These are phyloP conservation scores for Homarus gammarus DNA, from an alignment of 2,888 invertebrate species.

Conservation along the genomic window DNA sequence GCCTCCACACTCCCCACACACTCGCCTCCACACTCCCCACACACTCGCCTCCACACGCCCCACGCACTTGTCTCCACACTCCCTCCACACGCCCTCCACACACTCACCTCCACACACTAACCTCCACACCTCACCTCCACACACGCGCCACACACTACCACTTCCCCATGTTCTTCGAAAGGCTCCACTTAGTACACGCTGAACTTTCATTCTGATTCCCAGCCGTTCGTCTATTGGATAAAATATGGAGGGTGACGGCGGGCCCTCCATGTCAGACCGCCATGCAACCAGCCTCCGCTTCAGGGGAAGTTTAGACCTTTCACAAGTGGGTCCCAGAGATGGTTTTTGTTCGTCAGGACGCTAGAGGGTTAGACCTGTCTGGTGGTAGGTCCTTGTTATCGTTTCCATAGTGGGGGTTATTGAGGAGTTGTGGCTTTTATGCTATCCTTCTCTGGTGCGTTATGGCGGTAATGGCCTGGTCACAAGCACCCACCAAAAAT, in stretches of 20 bases:
- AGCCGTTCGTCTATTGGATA: constrained; percentile 20
- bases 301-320: neutral
- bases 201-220: constrained; percentile 17
- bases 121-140: too few relatives aligned
- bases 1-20: too few relatives aligned
- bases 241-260: neutral
- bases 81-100: too few relatives aligned
- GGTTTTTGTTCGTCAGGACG: neutral
- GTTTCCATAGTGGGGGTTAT: constrained; percentile 16
- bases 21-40: neutral
- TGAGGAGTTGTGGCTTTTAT: constrained; percentile 18
- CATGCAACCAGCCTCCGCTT: neutral
- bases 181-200: neutral
- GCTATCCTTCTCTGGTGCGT: neutral
- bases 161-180: neutral
- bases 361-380: too few relatives aligned
- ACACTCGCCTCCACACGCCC: neutral
- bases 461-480: neutral
- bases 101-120: too few relatives aligned
- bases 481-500: neutral
- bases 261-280: neutral
- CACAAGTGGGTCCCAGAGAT: too few relatives aligned
- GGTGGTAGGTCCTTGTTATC: neutral
- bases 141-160: neutral
- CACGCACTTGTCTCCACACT: too few relatives aligned